Percentiles rank a stretch among this genome's conserved stretches.
Evolutionary conservation across 2,888 invertebrate species (phyloP).

Genomic region (Punctoribates punctum): DNA sequence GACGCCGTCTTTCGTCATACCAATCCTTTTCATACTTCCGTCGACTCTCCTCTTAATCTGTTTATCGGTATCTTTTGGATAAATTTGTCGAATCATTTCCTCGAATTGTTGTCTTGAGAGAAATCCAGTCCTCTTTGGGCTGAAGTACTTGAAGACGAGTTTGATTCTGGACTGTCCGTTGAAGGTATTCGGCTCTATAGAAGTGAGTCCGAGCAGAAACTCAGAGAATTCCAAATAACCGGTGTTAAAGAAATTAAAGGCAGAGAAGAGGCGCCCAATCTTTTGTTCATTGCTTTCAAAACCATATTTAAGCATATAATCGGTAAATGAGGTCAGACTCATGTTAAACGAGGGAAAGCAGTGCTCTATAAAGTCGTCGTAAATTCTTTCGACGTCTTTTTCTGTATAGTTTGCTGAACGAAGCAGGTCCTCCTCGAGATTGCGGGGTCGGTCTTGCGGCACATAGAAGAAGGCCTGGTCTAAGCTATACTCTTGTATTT

Average conservation of each 20-base stretch:
- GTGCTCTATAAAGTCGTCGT: constrained; percentile 40
- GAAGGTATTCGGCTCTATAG: constrained; percentile 63
- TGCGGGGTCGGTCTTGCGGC: constrained; percentile 36
- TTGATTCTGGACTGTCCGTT: constrained; percentile 66
- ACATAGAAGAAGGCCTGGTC: constrained; percentile 34
- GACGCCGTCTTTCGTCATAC: constrained; percentile 3
- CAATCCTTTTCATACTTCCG: constrained; percentile 23
- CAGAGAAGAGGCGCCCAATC: constrained; percentile 14
- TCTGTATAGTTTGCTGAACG: constrained; percentile 25
- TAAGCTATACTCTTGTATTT: constrained; percentile 16
- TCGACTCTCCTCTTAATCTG: neutral
- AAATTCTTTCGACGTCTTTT: constrained; percentile 39
- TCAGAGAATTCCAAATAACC: constrained; percentile 52
- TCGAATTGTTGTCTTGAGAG: neutral
- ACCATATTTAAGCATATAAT: constrained; percentile 43
- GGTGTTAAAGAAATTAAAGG: constrained; percentile 18
- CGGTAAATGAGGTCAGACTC: constrained; percentile 38
- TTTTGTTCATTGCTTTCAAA: constrained; percentile 35
- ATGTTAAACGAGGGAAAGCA: constrained; percentile 41
- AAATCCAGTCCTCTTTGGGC: constrained; percentile 51
- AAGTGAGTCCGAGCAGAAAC: constrained; percentile 62
- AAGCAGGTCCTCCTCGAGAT: constrained; percentile 40
- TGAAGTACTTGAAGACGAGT: constrained; percentile 64
- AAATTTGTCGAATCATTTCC: constrained; percentile 7
- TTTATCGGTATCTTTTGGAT: neutral